phyloP scores from a whole-genome alignment of 1,140 invertebrate genomes.

The Tetramorium simillimum region DNA sequence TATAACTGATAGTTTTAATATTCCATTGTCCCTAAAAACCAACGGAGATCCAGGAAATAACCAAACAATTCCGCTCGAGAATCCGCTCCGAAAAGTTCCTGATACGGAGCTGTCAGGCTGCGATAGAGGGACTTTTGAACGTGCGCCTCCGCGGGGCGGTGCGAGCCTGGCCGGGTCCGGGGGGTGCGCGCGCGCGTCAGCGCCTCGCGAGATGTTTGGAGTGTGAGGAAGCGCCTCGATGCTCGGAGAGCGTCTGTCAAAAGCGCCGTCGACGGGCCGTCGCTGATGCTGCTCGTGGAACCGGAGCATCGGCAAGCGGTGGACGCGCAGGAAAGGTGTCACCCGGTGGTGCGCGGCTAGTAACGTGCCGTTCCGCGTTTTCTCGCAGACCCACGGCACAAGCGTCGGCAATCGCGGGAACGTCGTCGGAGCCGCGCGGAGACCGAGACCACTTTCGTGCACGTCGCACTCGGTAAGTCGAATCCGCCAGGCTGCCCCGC shows the following conservation, averaged over 20 bases:
- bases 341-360: slow-evolving; percentile 4
- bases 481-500: too few species aligned
- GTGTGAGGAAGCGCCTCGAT: not conserved
- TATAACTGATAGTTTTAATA: too few species aligned
- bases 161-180: not conserved
- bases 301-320: not conserved
- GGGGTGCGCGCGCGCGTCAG: not conserved
- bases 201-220: not conserved
- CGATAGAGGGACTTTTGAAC: not conserved
- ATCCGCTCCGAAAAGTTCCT: too few species aligned
- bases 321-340: not conserved
- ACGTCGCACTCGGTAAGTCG: slow-evolving; percentile 8
- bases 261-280: not conserved
- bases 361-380: not conserved
- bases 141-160: not conserved
- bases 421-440: not conserved
- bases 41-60: too few species aligned
- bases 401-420: not conserved
- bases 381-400: not conserved
- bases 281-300: slow-evolving; percentile 35
- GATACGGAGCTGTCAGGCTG: too few species aligned
- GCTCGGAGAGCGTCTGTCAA: slow-evolving; percentile 7
- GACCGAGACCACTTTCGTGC: not conserved
- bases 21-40: too few species aligned
- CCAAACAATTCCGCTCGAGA: too few species aligned